Conservation (phyloP, 2,888 invertebrate species). For the Drosophila falleni region DNA sequence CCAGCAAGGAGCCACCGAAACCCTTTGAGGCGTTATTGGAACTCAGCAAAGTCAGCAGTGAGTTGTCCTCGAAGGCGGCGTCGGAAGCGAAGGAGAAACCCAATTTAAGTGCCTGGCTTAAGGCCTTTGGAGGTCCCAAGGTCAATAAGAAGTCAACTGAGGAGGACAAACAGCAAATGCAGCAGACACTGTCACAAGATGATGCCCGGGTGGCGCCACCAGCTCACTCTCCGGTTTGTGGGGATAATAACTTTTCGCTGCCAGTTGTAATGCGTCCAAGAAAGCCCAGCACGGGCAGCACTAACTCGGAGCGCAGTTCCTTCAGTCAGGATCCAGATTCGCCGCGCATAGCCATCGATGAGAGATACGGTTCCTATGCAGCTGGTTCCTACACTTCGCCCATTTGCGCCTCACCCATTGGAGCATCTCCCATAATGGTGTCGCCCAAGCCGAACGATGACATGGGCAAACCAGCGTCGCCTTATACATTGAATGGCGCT, state of each 20-base stretch:
- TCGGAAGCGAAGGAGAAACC: constrained; percentile 86
- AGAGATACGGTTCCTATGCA: constrained; percentile 88
- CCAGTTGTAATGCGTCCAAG: constrained; percentile 87
- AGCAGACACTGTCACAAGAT: constrained; percentile 46
- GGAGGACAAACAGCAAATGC: constrained; percentile 84
- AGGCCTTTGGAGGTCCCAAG: constrained; percentile 95
- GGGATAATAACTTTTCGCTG: constrained; percentile 79
- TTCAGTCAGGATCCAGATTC: constrained; percentile 92
- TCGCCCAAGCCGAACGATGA: constrained; percentile 91
- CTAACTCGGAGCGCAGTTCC: constrained; percentile 91
- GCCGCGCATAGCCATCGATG: constrained; percentile 88
- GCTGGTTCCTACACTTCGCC: constrained; percentile 91
- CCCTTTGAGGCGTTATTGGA: constrained; percentile 68
- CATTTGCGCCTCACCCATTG: constrained; percentile 87
- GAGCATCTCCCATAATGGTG: constrained; percentile 89
- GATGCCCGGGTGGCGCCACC: constrained; percentile 53
- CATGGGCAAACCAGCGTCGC: constrained; percentile 87
- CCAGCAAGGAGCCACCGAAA: constrained; percentile 50
- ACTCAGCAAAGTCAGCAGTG: constrained; percentile 66
- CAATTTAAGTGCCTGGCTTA: constrained; percentile 96
- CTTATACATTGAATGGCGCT: constrained; percentile 92
- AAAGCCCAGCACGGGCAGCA: constrained; percentile 92
- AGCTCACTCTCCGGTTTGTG: constrained; percentile 76
- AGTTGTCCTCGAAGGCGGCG: constrained; percentile 31
- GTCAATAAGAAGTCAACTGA: constrained; percentile 89